These are phyloP conservation scores for Diploptera punctata DNA, from an alignment of 2,888 invertebrate genomes.

Conservation along the genomic window DNA sequence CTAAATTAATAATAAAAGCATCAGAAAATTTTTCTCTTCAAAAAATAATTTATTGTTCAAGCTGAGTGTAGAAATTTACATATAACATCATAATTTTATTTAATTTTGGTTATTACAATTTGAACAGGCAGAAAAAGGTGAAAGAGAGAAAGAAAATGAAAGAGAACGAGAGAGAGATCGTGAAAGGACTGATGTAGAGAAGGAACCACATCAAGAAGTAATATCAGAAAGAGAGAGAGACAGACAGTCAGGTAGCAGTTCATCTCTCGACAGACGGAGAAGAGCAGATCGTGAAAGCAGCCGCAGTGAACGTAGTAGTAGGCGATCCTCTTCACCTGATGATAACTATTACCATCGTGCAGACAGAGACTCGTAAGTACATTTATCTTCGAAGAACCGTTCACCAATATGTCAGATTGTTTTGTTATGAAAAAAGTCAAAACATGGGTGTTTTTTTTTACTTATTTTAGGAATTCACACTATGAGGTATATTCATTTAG, in stretches of 20 bases:
- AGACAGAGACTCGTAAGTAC: conserved; percentile 38
- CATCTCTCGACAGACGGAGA: conserved; percentile 25
- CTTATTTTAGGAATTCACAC: no score
- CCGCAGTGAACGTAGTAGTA: conserved; percentile 36
- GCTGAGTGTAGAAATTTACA: no score
- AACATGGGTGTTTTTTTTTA: no score
- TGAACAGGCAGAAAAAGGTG: conserved; percentile 50
- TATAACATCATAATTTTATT: no score
- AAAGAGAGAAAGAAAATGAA: conserved; percentile 53
- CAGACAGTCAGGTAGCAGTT: conserved; percentile 20
- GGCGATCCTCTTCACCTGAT: conserved; percentile 47
- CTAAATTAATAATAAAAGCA: no score
- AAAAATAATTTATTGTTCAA: no score
- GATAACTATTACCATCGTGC: conserved; percentile 43
- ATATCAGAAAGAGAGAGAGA: conserved; percentile 41
- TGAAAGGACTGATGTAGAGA: conserved; percentile 31
- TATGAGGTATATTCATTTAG: no score
- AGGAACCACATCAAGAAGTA: conserved; percentile 22
- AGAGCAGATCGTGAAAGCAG: conserved; percentile 29
- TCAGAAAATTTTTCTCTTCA: no score
- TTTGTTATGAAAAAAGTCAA: no score
- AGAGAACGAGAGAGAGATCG: conserved; percentile 51
- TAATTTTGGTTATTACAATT: no score
- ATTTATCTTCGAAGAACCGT: background rate
- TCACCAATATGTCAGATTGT: no score